Base-by-base conservation (phyloP, 2,113 vertebrate genomes). In the Talpa occidentalis region DNA sequence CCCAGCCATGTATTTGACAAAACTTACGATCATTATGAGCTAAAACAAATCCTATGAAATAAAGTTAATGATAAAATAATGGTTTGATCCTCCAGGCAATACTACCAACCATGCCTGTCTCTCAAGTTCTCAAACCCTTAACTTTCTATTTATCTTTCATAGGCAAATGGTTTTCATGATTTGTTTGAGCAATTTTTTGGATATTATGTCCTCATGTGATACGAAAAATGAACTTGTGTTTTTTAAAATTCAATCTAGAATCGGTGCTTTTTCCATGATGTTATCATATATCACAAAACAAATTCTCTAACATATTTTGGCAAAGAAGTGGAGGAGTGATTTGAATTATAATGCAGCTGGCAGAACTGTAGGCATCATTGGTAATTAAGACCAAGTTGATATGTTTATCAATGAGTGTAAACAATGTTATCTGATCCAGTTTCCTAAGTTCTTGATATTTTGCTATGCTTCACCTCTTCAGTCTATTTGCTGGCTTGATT, bases 331-430 rank as follows among this genome's bases (percentile, higher is more conserved):
- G 73, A 3, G 28, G 77, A 96, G 59, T 97, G 88, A 94, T 14
- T 84, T 96, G 74, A 97, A 89, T 97, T 96, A 97, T 16, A 60
- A 81, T 56, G 69, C 64, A 94, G 88, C 10, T 97, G 96, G 96
- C 69, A 94, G 92, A 47, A 69, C 59, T 90, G n/a, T 15, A 19
- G 19, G 44, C 56, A 95, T 97, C 95, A 62, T 54, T 96, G 96
- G n/a, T 92, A 97, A 96, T 97, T 95, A 96, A 95, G 62, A 59
- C 95, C 78, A 76, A 30, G 78, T 89, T 73, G 87, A 97, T 76
- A 94, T 98, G 91, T 94, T 98, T 98, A 95, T 96, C 96, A 67
- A 64, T 95, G 81, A 60, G 69, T 92, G 87, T 89, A 97, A 97
- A 87, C 73, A 97, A 19, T 85, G 81, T 95, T 93, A 94, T 97